Evolutionary conservation across 2,113 vertebrate species (phyloP), one percentile per base, ranked within the genome.

Genomic region (Hypomesus transpacificus): DNA sequence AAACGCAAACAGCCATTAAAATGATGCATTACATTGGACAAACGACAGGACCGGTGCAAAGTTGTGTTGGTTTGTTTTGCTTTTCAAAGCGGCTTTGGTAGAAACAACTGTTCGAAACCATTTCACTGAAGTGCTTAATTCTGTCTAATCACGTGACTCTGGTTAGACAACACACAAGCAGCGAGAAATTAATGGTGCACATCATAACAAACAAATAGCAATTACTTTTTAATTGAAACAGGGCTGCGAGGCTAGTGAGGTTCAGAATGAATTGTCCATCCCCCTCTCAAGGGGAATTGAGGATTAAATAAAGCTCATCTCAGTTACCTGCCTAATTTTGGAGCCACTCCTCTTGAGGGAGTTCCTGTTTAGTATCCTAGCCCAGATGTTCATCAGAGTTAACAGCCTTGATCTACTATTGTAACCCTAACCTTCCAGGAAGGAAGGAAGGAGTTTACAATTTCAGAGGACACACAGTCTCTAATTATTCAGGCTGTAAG

Each of bases 121-220:
- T 71, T 68, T 64, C 16, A 53, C 59, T 16, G 28, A 57, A 62
- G 54, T 71, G 58, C 16, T 54, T 63, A 67, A 59, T 75, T 68
- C 64, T 17, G 50, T 71, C 51, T 69, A 26, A 67, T 66, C 59
- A 69, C 54, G n/a, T 65, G 66, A 59, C 66, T 75, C 58, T 65
- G 65, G 65, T 69, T 60, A 64, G 69, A 75, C 77, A 72, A 59
- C 60, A 72, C 54, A 54, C 59, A 28, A 14, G 59, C 69, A 67
- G 65, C 39, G 22, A 66, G 39, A 69, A 75, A 79, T 75, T 65
- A 79, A 69, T 75, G 69, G 69, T 28, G 69, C 46, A 64, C 17
- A 72, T 80, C 66, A 80, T 66, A 80, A 75, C 68, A 75, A 75
- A 80, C 66, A 80, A 74, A 78, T 66, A 61, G 62, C 76, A 74